These are phyloP conservation scores for Synergus itoensis DNA, from an alignment of 2,888 invertebrate genomes.

Conservation along the genomic window DNA sequence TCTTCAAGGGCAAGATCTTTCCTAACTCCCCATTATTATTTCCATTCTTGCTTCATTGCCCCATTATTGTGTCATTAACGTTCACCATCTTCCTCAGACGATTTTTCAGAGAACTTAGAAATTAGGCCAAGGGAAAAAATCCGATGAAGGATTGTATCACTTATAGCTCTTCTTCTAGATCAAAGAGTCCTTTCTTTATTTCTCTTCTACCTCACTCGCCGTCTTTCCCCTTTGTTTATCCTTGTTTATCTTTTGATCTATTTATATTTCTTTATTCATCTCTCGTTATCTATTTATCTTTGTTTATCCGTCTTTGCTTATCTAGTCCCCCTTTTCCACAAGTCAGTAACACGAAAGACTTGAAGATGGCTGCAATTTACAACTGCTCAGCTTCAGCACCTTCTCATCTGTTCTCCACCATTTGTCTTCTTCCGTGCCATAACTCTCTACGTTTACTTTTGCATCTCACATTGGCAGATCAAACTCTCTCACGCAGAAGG, in stretches of 20 bases:
- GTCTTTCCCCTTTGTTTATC: slow-evolving; percentile 1
- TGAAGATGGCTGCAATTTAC: slow-evolving; percentile 31
- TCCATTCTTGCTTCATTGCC: slow-evolving; percentile 2
- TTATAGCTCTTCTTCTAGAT: not conserved
- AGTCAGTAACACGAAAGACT: slow-evolving; percentile 11
- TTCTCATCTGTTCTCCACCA: slow-evolving; percentile 37
- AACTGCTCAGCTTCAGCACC: slow-evolving; percentile 39
- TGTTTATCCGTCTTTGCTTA: slow-evolving; percentile 10
- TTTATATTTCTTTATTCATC: not conserved
- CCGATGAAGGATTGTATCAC: not conserved
- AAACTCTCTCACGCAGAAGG: not conserved
- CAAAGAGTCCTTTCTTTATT: slow-evolving; percentile 11
- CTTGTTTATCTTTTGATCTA: not conserved
- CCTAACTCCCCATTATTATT: not conserved
- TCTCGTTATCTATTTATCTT: not conserved
- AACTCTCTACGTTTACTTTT: slow-evolving; percentile 22
- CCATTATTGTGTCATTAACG: not conserved
- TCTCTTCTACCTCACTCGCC: not conserved
- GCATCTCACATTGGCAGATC: not conserved
- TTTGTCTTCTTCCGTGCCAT: slow-evolving; percentile 26
- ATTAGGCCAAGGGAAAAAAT: not conserved
- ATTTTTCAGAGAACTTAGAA: not conserved
- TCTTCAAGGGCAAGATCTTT: not conserved
- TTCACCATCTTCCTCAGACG: not conserved
- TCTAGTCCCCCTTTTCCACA: not conserved